These are phyloP conservation scores for Choristoneura fumiferana DNA, from an alignment of 1,140 invertebrate species.

Conservation along the genomic window DNA sequence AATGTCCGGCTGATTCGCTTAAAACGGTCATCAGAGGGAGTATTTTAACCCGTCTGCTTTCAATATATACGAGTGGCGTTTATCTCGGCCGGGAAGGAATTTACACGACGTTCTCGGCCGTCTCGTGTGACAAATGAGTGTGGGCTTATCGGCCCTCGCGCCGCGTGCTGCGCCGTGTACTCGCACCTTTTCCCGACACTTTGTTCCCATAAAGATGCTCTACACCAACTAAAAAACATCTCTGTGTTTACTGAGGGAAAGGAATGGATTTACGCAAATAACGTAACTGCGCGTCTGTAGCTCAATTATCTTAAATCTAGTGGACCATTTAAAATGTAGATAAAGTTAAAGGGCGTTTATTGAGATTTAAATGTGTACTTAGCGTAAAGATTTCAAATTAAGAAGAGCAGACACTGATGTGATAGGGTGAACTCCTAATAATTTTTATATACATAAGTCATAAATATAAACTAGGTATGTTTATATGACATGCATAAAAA, in stretches of 20 bases:
- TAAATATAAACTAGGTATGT: too few species aligned
- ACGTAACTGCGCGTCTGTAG: too few species aligned
- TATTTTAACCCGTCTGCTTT: slow-evolving; percentile 55
- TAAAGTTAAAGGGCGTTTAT: slow-evolving; percentile 28
- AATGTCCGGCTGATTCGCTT: background rate
- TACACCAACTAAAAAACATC: background rate
- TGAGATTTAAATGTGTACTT: slow-evolving; percentile 24
- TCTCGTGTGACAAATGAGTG: slow-evolving; percentile 69
- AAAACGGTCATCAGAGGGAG: slow-evolving; percentile 36
- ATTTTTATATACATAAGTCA: too few species aligned
- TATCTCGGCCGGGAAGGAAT: slow-evolving; percentile 63
- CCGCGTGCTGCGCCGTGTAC: slow-evolving; percentile 21
- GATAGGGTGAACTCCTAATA: background rate
- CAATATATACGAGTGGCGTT: slow-evolving; percentile 59
- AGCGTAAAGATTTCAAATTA: slow-evolving; percentile 29
- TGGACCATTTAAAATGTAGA: slow-evolving; percentile 6
- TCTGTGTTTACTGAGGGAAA: too few species aligned
- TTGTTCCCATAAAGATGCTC: slow-evolving; percentile 14
- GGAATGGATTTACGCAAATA: too few species aligned
- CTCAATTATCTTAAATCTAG: slow-evolving; percentile 1
- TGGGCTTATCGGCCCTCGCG: slow-evolving; percentile 55
- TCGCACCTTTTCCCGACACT: slow-evolving; percentile 37
- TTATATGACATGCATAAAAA: too few species aligned
- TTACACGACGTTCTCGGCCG: slow-evolving; percentile 60
- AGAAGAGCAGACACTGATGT: slow-evolving; percentile 25